These are phyloP conservation scores for Ctenodactylus gundi DNA, from an alignment of 2,113 vertebrate species.

Conservation along the genomic window DNA sequence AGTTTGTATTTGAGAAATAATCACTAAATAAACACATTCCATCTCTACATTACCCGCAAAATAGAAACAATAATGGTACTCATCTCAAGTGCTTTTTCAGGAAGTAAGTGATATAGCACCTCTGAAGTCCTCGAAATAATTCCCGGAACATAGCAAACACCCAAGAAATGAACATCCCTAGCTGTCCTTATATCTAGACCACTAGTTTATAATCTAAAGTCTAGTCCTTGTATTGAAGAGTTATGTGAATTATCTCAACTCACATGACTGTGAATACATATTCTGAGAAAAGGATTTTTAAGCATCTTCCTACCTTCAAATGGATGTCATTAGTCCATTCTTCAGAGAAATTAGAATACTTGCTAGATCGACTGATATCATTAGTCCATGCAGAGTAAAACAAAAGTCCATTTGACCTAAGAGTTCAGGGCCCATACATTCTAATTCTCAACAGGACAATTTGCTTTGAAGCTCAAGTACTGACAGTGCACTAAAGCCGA, in stretches of 20 bases:
- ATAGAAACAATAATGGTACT: not conserved
- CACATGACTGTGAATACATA: not conserved
- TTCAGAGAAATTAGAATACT: constrained; percentile 10
- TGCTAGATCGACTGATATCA: not conserved
- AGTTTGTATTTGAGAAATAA: not conserved
- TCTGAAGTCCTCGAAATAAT: not conserved
- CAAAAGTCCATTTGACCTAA: not conserved
- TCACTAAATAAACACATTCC: not conserved
- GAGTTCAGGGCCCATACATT: not conserved
- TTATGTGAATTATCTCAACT: not conserved
- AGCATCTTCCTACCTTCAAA: not conserved
- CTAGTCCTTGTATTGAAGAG: not conserved
- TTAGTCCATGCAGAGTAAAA: not conserved
- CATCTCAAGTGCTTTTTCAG: not conserved
- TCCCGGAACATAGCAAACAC: not conserved
- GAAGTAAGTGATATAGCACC: not conserved
- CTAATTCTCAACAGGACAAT: not conserved
- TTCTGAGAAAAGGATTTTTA: not conserved
- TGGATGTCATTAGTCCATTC: not conserved
- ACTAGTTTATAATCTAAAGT: not conserved
- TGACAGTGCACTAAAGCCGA: not conserved
- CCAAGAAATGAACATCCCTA: not conserved
- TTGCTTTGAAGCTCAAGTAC: not conserved
- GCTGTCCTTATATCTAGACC: not conserved
- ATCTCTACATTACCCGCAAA: constrained; percentile 28